Conservation (phyloP, 2,113 vertebrate species). For the Urocynchramus pylzowi region DNA sequence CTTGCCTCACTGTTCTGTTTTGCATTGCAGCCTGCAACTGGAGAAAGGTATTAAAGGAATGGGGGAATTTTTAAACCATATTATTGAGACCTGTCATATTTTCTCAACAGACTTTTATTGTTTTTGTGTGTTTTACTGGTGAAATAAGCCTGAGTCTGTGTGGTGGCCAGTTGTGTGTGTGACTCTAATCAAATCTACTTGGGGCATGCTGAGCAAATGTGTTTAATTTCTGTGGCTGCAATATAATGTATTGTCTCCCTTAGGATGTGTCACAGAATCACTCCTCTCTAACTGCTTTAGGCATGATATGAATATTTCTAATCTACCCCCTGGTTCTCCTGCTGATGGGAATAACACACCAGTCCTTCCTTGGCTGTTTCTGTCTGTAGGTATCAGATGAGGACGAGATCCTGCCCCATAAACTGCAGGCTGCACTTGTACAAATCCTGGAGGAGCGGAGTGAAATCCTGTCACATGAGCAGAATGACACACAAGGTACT, state of each 20-base stretch:
- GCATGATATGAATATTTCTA: neutral
- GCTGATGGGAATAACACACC: neutral
- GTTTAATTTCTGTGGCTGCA: neutral
- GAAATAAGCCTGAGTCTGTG: neutral
- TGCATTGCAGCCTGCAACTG: conserved; percentile 42
- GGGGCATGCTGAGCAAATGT: neutral
- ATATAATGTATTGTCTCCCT: neutral
- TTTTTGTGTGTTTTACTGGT: neutral
- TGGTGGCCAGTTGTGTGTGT: neutral
- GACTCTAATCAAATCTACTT: neutral
- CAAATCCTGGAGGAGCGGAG: conserved; percentile 90
- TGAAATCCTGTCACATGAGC: conserved; percentile 81
- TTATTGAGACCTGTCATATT: neutral
- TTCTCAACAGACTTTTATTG: neutral
- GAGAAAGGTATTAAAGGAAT: conserved; percentile 38
- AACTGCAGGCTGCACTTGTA: conserved; percentile 90
- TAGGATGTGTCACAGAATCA: neutral
- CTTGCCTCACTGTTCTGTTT: conserved; percentile 22
- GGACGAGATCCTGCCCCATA: conserved; percentile 92
- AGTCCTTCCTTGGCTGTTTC: neutral
- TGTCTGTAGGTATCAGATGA: conserved; percentile 86
- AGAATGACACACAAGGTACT: conserved; percentile 74
- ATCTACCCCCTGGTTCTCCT: neutral
- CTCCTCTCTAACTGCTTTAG: neutral
- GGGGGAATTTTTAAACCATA: neutral